Conservation (phyloP, 2,888 invertebrate species). For the Coelinius sp. region DNA sequence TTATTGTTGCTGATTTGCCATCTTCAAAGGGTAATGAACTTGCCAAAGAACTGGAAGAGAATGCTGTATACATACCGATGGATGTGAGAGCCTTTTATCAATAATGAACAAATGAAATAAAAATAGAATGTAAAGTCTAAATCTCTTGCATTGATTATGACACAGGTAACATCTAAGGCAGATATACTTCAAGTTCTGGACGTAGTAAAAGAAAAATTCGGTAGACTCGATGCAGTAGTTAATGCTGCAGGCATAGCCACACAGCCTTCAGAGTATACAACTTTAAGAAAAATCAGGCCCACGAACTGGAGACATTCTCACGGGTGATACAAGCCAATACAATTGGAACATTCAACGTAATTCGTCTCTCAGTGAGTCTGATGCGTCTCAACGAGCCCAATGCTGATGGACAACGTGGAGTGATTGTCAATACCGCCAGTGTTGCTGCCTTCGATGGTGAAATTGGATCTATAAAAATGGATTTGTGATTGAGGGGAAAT, state of each 20-base stretch:
- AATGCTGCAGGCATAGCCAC: constrained; percentile 96
- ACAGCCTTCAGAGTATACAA: constrained; percentile 92
- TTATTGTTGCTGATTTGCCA: constrained; percentile 91
- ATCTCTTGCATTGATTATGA: no score
- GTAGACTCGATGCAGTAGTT: constrained; percentile 86
- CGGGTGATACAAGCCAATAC: constrained; percentile 86
- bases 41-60: constrained; percentile 80
- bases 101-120: no score
- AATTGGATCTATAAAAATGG: no score
- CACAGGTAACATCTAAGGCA: constrained; percentile 84
- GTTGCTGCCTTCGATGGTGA: constrained; percentile 97
- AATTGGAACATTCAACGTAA: constrained; percentile 94
- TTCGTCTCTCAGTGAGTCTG: constrained; percentile 84
- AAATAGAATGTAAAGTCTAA: no score
- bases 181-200: constrained; percentile 84
- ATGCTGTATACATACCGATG: constrained; percentile 84
- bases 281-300: constrained; percentile 83
- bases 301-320: constrained; percentile 82
- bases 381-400: constrained; percentile 89
- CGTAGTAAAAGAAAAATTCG: constrained; percentile 84
- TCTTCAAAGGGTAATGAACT: constrained; percentile 85
- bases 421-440: constrained; percentile 95
- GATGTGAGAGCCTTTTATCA: constrained; percentile 89
- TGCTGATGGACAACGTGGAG: constrained; percentile 89
- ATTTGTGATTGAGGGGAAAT: no score